Base-by-base conservation (phyloP, 1,140 invertebrate species). In the Ectropis grisescens region DNA sequence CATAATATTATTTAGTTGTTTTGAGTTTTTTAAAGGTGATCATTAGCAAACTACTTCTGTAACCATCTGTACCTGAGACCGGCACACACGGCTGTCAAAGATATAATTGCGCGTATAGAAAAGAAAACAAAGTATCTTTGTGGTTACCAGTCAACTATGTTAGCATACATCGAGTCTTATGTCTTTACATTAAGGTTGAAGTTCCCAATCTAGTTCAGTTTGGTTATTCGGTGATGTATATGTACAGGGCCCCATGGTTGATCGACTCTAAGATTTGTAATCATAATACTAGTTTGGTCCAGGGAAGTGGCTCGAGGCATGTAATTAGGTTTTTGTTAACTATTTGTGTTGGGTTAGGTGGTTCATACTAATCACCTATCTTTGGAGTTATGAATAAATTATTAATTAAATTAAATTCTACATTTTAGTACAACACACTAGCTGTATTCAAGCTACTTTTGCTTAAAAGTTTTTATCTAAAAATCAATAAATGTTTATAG, bases 21-120 rank as follows among this genome's bases (percentile, higher is more conserved):
- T n/a, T n/a, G n/a, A n/a, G n/a, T n/a, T n/a, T n/a, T n/a, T n/a
- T n/a, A n/a, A n/a, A n/a, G n/a, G n/a, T n/a, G n/a, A n/a, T n/a
- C n/a, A n/a, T 19, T 8, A 19, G 3, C 8, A 19, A 19, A 19
- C 16, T 19, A 53, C 51, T 53, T 58, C 40, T 56, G 46, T 40
- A 32, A 28, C 27, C 34, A 48, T 45, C 51, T 61, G 66, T 75
- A 75, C 68, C 43, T 36, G 37, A 58, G n/a, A 47, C 40, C 41
- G 34, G n/a, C n/a, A 55, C 47, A 61, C 56, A 60, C 47, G 55
- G n/a, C 68, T 80, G 75, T 80, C 75, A 76, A 72, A 80, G 59
- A 69, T 66, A 67, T 80, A 80, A 80, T 80, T 80, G 64, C 71
- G 61, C 54, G 64, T 66, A 79, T 61, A 71, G 58, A 74, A 62